These are phyloP conservation scores for Oscheius myriophilus DNA, from an alignment of 2,888 invertebrate species.

Conservation along the genomic window DNA sequence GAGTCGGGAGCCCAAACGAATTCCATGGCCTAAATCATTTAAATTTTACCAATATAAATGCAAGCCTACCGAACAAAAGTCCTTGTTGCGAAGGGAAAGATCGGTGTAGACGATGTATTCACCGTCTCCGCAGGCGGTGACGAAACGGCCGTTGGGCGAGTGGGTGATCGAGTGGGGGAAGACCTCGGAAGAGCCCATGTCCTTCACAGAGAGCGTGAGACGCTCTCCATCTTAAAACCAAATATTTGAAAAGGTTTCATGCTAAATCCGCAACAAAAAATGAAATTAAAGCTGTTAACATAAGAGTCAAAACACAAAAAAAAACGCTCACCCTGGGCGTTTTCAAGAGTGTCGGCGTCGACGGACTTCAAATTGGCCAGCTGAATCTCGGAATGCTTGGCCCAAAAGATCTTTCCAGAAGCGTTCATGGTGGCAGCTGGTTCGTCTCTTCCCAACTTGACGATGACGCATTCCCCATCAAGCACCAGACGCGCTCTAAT, in stretches of 20 bases:
- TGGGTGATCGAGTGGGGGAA: slow-evolving; percentile 98
- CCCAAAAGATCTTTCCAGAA: slow-evolving; percentile 98
- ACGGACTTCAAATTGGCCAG: slow-evolving; percentile 74
- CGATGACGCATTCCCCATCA: slow-evolving; percentile 93
- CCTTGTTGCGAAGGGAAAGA: slow-evolving; percentile 97
- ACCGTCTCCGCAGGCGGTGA: slow-evolving; percentile 98
- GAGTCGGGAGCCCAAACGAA: slow-evolving; percentile 99
- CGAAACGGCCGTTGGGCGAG: slow-evolving; percentile 89
- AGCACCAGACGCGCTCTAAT: slow-evolving; percentile 96
- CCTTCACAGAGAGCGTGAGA: slow-evolving; percentile 91
- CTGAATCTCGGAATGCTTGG: slow-evolving; percentile 96
- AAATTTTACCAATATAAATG: slow-evolving; percentile 70
- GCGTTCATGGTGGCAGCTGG: slow-evolving; percentile 96
- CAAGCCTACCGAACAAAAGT: slow-evolving; percentile 79
- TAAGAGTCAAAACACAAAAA: too few species aligned
- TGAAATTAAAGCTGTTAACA: too few species aligned
- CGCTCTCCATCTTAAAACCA: slow-evolving; percentile 82
- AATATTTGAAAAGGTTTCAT: too few species aligned
- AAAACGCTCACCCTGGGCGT: slow-evolving; percentile 58
- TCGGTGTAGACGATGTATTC: slow-evolving; percentile 99
- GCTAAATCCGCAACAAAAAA: too few species aligned
- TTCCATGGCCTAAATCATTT: slow-evolving; percentile 78
- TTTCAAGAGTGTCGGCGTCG: slow-evolving; percentile 59
- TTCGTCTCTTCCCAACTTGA: slow-evolving; percentile 93
- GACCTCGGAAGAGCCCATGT: slow-evolving; percentile 98